A percentile compares a stretch with the other conserved stretches of the same genome.
These are phyloP conservation scores for Drosophila watanabei DNA, from an alignment of 1,140 invertebrate genomes.

Conservation along the genomic window DNA sequence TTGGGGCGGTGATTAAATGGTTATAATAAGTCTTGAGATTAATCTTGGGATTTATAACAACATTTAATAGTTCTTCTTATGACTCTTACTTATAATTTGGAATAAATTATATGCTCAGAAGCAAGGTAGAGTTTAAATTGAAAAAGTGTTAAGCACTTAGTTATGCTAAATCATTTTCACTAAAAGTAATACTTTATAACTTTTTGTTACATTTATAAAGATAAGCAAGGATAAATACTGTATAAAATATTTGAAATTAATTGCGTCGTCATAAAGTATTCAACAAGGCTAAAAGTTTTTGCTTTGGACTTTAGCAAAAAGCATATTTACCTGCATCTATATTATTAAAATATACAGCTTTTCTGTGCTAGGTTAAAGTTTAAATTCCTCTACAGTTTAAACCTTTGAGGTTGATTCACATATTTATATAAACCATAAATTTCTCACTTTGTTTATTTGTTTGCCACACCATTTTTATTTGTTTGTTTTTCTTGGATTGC, in stretches of 20 bases:
- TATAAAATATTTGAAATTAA: no score
- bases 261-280: no score
- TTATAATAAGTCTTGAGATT: constrained; percentile 12
- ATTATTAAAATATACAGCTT: neutral
- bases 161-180: no score
- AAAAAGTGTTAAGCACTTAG: no score
- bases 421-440: neutral
- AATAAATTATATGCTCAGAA: neutral
- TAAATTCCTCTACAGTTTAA: neutral
- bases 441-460: constrained; percentile 1
- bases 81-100: neutral
- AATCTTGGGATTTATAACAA: neutral
- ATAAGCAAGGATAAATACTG: no score
- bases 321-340: no score
- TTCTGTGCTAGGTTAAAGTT: neutral
- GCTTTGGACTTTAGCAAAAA: neutral
- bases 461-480: constrained; percentile 12
- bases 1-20: neutral
- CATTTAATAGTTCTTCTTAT: neutral
- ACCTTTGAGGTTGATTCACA: neutral
- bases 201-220: no score
- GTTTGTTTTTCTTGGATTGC: constrained; percentile 2
- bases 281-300: no score
- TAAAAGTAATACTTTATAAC: no score
- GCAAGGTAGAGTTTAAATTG: no score